phyloP scores from a whole-genome alignment of 2,797 vertebrate genomes.

The Enteromius fasciolatus region DNA sequence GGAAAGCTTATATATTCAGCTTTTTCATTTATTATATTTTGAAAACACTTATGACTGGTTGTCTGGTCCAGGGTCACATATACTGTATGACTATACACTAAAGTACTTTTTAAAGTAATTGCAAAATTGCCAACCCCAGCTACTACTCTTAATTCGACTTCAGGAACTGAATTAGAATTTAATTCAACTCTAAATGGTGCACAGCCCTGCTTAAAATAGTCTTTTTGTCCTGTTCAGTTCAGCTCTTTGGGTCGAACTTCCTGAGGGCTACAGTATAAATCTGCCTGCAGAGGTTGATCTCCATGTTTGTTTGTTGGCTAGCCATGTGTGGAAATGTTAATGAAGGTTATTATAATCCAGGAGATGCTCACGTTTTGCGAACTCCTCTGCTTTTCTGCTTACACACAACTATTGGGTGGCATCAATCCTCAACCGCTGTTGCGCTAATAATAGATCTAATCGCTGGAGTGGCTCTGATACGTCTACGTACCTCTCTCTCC shows the following conservation, averaged over 20 bases:
- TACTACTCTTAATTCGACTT: not conserved
- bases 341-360: slow-evolving; percentile 79
- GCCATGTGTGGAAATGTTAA: slow-evolving; percentile 85
- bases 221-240: slow-evolving; percentile 15
- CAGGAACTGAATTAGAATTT: not conserved
- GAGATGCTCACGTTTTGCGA: slow-evolving; percentile 76
- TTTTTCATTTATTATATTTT: no score
- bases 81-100: not conserved
- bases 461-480: slow-evolving; percentile 56
- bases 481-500: slow-evolving; percentile 21
- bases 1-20: no score
- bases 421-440: slow-evolving; percentile 68
- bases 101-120: not conserved
- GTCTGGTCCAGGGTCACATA: no score
- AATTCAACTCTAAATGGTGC: not conserved
- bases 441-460: slow-evolving; percentile 71
- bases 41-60: no score
- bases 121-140: no score
- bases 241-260: slow-evolving; percentile 19
- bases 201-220: not conserved
- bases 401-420: slow-evolving; percentile 63
- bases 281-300: slow-evolving; percentile 71
- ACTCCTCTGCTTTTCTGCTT: slow-evolving; percentile 71
- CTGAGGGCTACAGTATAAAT: slow-evolving; percentile 69
- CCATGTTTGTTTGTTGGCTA: slow-evolving; percentile 79